Base-by-base conservation (phyloP, 2,113 vertebrate genomes). In the Notiomystis cincta region DNA sequence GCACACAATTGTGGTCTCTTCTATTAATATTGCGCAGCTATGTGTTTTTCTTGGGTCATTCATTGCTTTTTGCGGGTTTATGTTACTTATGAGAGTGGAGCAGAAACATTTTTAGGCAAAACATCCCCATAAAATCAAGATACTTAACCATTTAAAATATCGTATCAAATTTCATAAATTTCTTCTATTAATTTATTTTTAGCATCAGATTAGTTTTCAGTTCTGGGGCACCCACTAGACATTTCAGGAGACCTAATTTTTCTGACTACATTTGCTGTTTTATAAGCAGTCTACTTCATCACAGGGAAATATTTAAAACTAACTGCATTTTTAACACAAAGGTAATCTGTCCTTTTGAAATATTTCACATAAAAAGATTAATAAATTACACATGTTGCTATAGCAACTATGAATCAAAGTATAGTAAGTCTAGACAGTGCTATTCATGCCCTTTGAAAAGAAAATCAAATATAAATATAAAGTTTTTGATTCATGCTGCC, bases 351-450 rank as follows among this genome's bases (percentile, higher is more conserved):
- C 77, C 80, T 92, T 96, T 96, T 87, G 89, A 95, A 91, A 90
- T 96, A 92, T 92, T 97, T 94, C 83, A 86, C 80, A 92, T 91
- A 85, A 54, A 92, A 95, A 94, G 77, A 95, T 95, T 96, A 96
- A 97, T 96, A 97, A 97, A 92, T 95, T 96, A 92, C 81, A 66
- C 80, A 70, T 69, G 95, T 92, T 96, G 83, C 95, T 94, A 96
- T 97, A 92, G 94, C 88, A 97, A 97, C 96, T 86, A 83, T 86
- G 79, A 95, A 97, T 96, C 94, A 97, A 97, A 96, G 89, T 89
- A 87, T 90, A 87, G 88, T 96, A 87, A 89, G 89, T 95, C 94
- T 96, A 95, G 94, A 97, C 94, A 80, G 45, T 72, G 77, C 42
- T 90, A 70, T 95, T 94, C 82, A 66, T 83, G 85, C 45, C 57